A percentile compares a stretch with the other conserved stretches of the same genome.
phyloP scores from a whole-genome alignment of 2,797 vertebrate species.

The Peromyscus melanophrys region DNA sequence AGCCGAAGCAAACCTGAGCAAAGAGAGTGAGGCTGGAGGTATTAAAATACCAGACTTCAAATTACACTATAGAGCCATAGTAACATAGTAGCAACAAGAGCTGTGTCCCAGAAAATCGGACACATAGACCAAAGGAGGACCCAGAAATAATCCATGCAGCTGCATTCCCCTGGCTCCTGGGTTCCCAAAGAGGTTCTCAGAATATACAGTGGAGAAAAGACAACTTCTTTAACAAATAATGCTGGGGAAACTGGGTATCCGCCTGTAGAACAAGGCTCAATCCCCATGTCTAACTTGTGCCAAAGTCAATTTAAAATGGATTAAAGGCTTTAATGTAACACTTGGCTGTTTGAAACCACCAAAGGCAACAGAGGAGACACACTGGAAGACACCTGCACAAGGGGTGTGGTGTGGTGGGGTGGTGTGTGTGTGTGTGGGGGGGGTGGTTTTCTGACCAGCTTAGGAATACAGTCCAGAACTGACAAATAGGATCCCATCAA shows the following conservation, averaged over 20 bases:
- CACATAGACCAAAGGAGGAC: not conserved
- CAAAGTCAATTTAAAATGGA: not conserved
- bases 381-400: not conserved
- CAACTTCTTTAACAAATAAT: not conserved
- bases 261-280: not conserved
- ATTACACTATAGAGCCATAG: not conserved
- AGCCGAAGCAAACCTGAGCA: not conserved
- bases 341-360: not conserved
- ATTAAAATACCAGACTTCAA: not conserved
- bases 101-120: not conserved
- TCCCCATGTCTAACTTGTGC: not conserved
- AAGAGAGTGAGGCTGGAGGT: not conserved
- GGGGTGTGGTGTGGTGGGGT: not conserved
- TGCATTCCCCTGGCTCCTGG: not conserved
- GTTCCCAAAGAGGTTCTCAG: not conserved
- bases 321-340: not conserved
- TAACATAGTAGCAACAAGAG: not conserved
- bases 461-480: not conserved
- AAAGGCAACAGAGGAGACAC: not conserved
- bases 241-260: not conserved
- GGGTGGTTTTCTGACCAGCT: not conserved
- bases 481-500: not conserved
- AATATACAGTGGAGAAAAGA: not conserved
- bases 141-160: not conserved
- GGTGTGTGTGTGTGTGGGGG: too few species aligned